Evolutionary conservation across 2,113 vertebrate genomes (phyloP).

Genomic region (Pygoscelis antarcticus): DNA sequence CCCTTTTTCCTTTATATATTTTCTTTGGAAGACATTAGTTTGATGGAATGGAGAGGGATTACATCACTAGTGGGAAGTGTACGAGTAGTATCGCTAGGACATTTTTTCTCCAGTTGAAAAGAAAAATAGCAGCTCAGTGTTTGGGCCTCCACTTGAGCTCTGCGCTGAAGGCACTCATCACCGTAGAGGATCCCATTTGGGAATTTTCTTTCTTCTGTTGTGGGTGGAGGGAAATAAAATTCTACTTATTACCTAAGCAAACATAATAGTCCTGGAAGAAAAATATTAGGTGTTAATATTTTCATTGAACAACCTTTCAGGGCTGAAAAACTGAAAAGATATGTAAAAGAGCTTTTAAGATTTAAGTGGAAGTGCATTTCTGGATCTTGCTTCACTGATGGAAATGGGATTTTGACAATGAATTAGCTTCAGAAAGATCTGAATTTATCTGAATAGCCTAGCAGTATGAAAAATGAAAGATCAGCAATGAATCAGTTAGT

Average conservation of each 20-base stretch:
- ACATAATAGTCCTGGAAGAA: not conserved
- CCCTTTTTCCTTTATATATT: constrained; percentile 26
- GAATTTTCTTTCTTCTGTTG: not conserved
- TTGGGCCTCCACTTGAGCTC: not conserved
- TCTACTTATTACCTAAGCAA: constrained; percentile 1
- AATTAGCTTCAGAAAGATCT: not conserved
- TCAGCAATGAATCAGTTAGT: not conserved
- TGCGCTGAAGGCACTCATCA: not conserved
- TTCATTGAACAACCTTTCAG: not conserved
- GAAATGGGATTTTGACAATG: not conserved
- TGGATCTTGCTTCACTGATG: not conserved
- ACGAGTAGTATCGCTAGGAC: not conserved
- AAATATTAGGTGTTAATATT: not conserved
- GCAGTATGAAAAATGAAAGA: not conserved
- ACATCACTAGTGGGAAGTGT: not conserved
- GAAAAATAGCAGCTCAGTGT: constrained; percentile 15
- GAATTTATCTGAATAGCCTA: not conserved
- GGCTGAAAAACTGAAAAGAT: not conserved
- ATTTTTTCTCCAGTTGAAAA: constrained; percentile 7
- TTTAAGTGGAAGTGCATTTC: not conserved
- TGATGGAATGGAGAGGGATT: constrained; percentile 26
- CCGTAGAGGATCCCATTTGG: not conserved
- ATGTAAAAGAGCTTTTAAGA: not conserved
- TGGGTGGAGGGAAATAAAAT: not conserved
- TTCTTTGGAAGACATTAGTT: constrained; percentile 24